Base-by-base conservation (phyloP, 2,888 invertebrate species). In the Ormyrus labotus region DNA sequence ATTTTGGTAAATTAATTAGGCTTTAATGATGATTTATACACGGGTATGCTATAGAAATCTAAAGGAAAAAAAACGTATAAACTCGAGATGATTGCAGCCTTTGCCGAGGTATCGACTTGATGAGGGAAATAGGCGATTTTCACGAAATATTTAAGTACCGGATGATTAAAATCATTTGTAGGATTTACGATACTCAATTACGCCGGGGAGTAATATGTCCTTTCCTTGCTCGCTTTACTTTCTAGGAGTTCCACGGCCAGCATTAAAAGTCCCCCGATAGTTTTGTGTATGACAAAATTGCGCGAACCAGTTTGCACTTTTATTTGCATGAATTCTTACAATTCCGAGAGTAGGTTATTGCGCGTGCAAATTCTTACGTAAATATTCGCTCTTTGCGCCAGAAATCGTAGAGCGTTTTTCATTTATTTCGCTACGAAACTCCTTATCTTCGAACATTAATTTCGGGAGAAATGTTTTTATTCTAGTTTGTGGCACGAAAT, bases 181-280 rank as follows among this genome's bases (percentile, higher is more conserved):
- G 8, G 57, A 58, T 65, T 78, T 58, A 70, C 64, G 64, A 78
- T 71, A 78, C 51, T 78, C 58, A 70, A 70, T 77, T 76, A n/a
- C 11, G 9, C 8, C 19, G 8, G 10, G 10, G 68, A 11, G n/a
- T 47, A n/a, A 4, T 53, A 3, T 50, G 48, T 11, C n/a, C 5
- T 60, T 34, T 51, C 9, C 6, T 51, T 48, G 60, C 48, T 64
- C 47, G 48, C 10, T 5, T 60, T 51, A 50, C 74, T 63, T 67
- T 63, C 50, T 63, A 77, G 47, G 57, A 50, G 48, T 65, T 65
- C n/a, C 6, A 11, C 4, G 34, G 64, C 48, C n/a, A n/a, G 57
- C 55, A 7, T 70, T 58, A 65, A 65, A 67, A 13, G 13, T 58
- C n/a, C 9, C 34, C 8, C 48, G 47, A 55, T 73, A 50, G 3